Evolutionary conservation across 2,888 invertebrate species (phyloP), one percentile per base, ranked within the genome.

Genomic region (Lamproptera curius): DNA sequence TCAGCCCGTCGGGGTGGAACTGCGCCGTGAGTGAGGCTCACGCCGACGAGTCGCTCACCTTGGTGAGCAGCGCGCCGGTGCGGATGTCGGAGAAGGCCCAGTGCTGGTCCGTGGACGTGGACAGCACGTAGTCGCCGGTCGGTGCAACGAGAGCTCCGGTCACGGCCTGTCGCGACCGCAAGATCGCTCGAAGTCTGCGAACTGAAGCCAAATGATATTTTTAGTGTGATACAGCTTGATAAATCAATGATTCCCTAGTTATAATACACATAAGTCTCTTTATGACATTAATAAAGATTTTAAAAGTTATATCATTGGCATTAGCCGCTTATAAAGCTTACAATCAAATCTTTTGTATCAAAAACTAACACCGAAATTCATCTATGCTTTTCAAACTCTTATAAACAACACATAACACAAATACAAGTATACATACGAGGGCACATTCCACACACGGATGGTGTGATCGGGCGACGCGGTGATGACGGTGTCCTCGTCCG

Each of bases 11-110:
- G 33, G 99, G 99, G 89, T 99, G 99, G 83, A 99, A 98, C 84
- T 99, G 98, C 0, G 98, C 99, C 2, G 98, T 97, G 2, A 98
- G 99, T 46, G 99, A 89, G 16, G 92, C 92, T 42, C 92, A 89
- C 57, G 92, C 93, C 0, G 92, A 90, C 28, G 92, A 91, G 69
- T 93, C 93, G 58, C 91, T 90, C 13, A 97, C 96, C 65, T 97
- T 98, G 42, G 97, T 96, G 46, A 99, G 89, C 51, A 98, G 91
- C 41, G 95, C 90, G 37, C 99, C 99, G 17, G 95, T 95, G 58
- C 97, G 92, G 56, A 99, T 95, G 78, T 99, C 99, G 2, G 97
- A 97, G 86, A 99, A 99, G 15, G 98, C 98, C 99, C 99, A 99
- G 82, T 97, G 94, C 76, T 97, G 95, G 84, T 98, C 98, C 14